A percentile compares a stretch with the other conserved stretches of the same genome.
Evolutionary conservation across 2,888 invertebrate species (phyloP).

Genomic region (Erannis defoliaria): DNA sequence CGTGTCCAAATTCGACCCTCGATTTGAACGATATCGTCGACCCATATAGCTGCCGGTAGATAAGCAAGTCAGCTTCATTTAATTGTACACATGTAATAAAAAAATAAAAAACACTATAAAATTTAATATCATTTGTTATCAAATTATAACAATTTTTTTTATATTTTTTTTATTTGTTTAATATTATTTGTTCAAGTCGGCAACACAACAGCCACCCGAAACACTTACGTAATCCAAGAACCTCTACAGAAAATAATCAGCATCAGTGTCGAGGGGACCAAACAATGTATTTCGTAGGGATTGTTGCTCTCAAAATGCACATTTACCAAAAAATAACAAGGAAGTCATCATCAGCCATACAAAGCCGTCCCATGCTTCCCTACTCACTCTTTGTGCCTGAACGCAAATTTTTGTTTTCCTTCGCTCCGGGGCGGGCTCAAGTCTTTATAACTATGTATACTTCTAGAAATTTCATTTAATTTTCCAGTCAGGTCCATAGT

Average conservation of each 20-base stretch:
- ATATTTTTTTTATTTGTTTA: no score
- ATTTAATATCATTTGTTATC: neutral
- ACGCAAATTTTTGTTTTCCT: constrained; percentile 1
- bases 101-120: no score
- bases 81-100: no score
- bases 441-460: neutral
- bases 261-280: constrained; percentile 9
- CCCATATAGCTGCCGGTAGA: no score
- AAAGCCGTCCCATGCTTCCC: constrained; percentile 3
- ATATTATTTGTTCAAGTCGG: constrained; percentile 8
- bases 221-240: constrained; percentile 15
- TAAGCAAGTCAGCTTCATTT: no score
- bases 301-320: constrained; percentile 19
- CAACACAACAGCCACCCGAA: constrained; percentile 7
- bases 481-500: neutral
- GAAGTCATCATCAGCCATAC: constrained; percentile 30
- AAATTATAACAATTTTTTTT: no score
- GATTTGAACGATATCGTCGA: no score
- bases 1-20: no score
- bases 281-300: constrained; percentile 17
- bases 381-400: neutral
- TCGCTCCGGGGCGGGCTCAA: neutral
- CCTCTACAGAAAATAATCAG: constrained; percentile 13
- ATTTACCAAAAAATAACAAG: constrained; percentile 23
- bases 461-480: neutral